Evolutionary conservation across 1,140 invertebrate genomes (phyloP), one percentile per base, ranked within the genome.

Genomic region (Drusus annulatus): DNA sequence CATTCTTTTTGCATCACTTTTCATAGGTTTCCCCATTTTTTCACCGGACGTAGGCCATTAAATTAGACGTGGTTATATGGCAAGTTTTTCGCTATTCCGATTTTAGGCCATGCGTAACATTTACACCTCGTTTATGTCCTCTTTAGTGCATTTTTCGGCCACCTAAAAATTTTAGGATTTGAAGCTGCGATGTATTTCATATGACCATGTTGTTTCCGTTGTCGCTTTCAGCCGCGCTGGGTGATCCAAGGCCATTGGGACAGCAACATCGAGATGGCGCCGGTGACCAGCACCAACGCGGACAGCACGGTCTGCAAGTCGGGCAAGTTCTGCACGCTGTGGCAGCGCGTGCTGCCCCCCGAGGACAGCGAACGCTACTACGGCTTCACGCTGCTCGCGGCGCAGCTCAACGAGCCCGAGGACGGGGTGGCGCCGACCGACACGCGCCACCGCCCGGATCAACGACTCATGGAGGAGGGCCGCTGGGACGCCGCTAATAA

Each of bases 191-290:
- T n/a, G n/a, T n/a, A n/a, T n/a, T n/a, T n/a, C n/a, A n/a, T 28
- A 28, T 28, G 5, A 28, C 25, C 25, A 28, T 28, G 31, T 28
- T 28, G 28, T 3, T 36, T 36, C 31, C 8, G 2, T 36, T 36
- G 31, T 13, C 5, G 3, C 13, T 84, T 82, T 10, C 88, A 91
- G 87, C 90, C 91, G 19, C 90, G 91, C 79, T 92, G 91, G 89
- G 94, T 98, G 74, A 91, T 99, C 36, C 95, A 96, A 84, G 98
- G 98, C 15, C 96, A 96, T 50, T 99, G 98, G 98, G 98, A 99
- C 89, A 91, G 92, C 56, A 95, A 96, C 87, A 97, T 99, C 81
- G 98, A 99, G 90, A 95, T 97, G 76, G 96, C 98, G 25, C 94
- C 96, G 23, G 97, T 99, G 8, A 93, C 95, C 3, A 94, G 93